These are phyloP conservation scores for Biston stratarius DNA, from an alignment of 2,888 invertebrate genomes.

Conservation along the genomic window DNA sequence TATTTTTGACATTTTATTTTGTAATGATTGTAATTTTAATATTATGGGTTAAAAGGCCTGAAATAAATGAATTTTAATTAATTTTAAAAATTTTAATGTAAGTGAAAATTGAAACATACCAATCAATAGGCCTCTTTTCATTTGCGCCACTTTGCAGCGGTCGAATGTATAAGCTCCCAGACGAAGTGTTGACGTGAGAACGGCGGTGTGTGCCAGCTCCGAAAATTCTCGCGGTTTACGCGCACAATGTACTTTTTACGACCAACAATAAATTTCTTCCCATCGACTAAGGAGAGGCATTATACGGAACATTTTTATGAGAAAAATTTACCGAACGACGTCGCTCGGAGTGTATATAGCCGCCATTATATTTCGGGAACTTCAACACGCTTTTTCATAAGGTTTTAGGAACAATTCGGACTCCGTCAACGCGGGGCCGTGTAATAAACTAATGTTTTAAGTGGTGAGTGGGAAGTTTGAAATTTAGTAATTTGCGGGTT, in stretches of 20 bases:
- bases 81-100: too few species aligned
- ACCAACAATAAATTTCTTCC: slow-evolving; percentile 73
- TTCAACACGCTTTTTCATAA: slow-evolving; percentile 39
- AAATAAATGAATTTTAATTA: too few species aligned
- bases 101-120: neutral
- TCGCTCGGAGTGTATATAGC: slow-evolving; percentile 38
- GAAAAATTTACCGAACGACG: slow-evolving; percentile 66
- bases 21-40: too few species aligned
- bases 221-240: slow-evolving; percentile 64
- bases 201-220: slow-evolving; percentile 53
- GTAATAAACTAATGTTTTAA: slow-evolving; percentile 42
- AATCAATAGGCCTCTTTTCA: slow-evolving; percentile 5
- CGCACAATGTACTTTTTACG: slow-evolving; percentile 72
- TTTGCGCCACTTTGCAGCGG: slow-evolving; percentile 40
- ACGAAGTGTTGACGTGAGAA: slow-evolving; percentile 65
- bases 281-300: slow-evolving; percentile 69
- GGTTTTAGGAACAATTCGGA: slow-evolving; percentile 34
- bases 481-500: slow-evolving; percentile 30
- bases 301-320: slow-evolving; percentile 67
- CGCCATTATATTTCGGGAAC: slow-evolving; percentile 35
- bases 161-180: slow-evolving; percentile 59
- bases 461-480: slow-evolving; percentile 18
- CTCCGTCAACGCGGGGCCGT: slow-evolving; percentile 19
- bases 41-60: too few species aligned
- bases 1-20: too few species aligned